A percentile compares a stretch with the other conserved stretches of the same genome.
Conservation (phyloP, 2,113 vertebrate species). For the Ploceus nigricollis region DNA sequence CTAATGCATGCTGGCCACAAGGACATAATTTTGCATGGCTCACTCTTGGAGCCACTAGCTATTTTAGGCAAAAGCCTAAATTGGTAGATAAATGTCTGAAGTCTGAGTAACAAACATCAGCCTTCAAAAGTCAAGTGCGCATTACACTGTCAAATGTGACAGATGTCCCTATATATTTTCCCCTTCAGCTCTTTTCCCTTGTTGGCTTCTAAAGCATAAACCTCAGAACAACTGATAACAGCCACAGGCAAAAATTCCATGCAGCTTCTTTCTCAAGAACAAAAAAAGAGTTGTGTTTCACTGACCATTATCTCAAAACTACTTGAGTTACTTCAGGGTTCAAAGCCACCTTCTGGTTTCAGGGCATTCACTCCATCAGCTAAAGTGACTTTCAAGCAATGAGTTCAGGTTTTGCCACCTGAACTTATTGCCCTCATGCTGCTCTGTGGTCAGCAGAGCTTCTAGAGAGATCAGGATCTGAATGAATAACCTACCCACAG, state of each 20-base stretch:
- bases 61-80: slow-evolving; percentile 20
- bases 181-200: background rate
- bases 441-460: background rate
- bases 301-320: background rate
- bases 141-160: background rate
- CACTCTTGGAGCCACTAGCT: background rate
- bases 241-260: background rate
- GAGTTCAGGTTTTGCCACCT: background rate
- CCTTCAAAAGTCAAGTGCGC: background rate
- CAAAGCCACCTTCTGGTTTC: background rate
- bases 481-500: background rate
- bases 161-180: background rate
- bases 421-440: background rate
- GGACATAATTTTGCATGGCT: background rate
- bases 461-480: background rate
- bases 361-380: background rate
- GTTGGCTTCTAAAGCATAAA: background rate
- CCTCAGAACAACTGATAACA: background rate
- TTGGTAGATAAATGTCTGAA: background rate
- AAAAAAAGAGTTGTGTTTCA: background rate
- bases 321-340: background rate
- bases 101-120: background rate
- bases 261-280: background rate
- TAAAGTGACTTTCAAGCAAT: background rate
- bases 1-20: background rate